Evolutionary conservation across 35 echinoderm and acorn worm species (phyloP).

Genomic region (Ophiothrix spiculata): DNA sequence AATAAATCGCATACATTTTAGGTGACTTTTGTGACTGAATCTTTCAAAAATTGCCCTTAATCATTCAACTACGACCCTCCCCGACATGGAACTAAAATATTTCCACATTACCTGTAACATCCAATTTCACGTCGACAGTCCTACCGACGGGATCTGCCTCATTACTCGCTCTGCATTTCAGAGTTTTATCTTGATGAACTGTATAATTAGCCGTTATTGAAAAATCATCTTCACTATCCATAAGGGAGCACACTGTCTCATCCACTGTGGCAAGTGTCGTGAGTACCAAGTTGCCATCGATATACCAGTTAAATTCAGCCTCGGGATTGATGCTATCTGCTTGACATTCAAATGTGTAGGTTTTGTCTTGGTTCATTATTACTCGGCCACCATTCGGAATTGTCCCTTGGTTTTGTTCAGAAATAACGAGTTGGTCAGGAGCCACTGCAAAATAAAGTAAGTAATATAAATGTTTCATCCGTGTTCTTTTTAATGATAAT

Average conservation of each 20-base stretch:
- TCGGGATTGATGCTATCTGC: neutral
- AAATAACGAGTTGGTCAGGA: neutral
- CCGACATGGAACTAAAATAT: neutral
- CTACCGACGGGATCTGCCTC: neutral
- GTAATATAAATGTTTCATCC: no score
- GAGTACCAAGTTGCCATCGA: neutral
- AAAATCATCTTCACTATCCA: neutral
- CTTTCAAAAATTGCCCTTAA: no score
- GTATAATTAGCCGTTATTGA: neutral
- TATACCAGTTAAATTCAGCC: neutral
- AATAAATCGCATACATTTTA: no score
- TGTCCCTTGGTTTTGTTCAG: neutral
- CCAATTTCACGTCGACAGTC: neutral
- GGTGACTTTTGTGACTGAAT: no score
- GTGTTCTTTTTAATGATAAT: neutral
- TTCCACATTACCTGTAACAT: neutral
- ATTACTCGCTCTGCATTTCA: neutral
- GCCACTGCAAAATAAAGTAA: neutral
- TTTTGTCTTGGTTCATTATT: neutral
- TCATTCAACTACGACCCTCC: neutral
- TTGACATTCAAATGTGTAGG: neutral
- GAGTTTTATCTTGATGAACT: neutral
- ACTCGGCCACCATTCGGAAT: neutral
- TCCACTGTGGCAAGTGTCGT: neutral
- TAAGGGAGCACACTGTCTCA: neutral